A percentile compares a stretch with the other conserved stretches of the same genome.
Conservation (phyloP, 2,113 vertebrate genomes). For the Vicugna pacos region DNA sequence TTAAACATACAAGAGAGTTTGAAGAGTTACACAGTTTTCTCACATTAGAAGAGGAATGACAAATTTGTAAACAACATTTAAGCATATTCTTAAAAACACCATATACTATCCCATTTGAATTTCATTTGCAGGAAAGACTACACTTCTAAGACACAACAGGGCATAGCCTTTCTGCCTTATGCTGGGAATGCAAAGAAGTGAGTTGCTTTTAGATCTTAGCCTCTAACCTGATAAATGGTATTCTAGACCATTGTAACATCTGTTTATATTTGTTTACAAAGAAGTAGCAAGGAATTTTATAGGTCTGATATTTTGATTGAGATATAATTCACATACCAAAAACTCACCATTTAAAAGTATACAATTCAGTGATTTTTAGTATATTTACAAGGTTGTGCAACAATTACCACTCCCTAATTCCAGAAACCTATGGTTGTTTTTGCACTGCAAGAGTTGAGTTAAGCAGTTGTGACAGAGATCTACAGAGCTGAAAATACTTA, state of each 20-base stretch:
- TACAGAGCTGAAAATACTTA: constrained; percentile 17
- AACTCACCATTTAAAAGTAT: background rate
- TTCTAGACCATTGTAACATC: background rate
- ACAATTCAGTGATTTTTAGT: background rate
- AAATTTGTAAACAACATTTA: constrained; percentile 59
- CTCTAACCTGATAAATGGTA: background rate
- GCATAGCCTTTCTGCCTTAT: constrained; percentile 12
- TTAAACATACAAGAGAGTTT: constrained; percentile 41
- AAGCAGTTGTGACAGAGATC: background rate
- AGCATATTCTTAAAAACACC: background rate
- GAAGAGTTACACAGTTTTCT: constrained; percentile 45
- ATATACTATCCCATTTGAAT: constrained; percentile 28
- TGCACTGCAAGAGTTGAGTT: background rate
- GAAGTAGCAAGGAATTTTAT: constrained; percentile 34
- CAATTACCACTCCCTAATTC: background rate
- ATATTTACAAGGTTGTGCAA: background rate
- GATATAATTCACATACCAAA: background rate
- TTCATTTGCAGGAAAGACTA: background rate
- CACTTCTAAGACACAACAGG: constrained; percentile 20
- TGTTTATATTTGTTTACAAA: constrained; percentile 39
- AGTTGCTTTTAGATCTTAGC: background rate
- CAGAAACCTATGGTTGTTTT: background rate
- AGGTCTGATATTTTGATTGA: constrained; percentile 17
- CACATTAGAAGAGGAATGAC: constrained; percentile 37
- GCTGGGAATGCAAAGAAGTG: constrained; percentile 41